These are phyloP conservation scores for Ornithoptera priamus DNA, from an alignment of 2,888 invertebrate genomes.

Conservation along the genomic window DNA sequence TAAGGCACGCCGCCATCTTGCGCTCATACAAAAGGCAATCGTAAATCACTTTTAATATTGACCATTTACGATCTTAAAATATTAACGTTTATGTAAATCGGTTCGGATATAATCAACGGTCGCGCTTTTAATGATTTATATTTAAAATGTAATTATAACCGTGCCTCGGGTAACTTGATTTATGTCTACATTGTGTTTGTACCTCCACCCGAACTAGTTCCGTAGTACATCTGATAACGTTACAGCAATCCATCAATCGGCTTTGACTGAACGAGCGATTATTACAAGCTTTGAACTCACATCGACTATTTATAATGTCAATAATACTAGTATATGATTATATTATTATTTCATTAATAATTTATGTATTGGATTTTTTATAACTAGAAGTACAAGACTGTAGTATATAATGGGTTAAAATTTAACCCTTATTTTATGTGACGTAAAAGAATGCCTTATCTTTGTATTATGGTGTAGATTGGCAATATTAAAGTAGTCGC, in stretches of 20 bases:
- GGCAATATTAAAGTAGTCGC: too few relatives aligned
- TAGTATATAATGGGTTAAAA: too few relatives aligned
- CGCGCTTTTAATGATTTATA: slow-evolving; percentile 61
- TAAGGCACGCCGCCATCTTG: slow-evolving; percentile 21
- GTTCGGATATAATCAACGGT: slow-evolving; percentile 62
- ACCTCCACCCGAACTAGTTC: slow-evolving; percentile 13
- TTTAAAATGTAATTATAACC: slow-evolving; percentile 28
- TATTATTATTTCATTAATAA: too few relatives aligned
- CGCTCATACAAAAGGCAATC: slow-evolving; percentile 49
- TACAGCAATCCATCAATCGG: slow-evolving; percentile 21
- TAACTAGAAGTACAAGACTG: too few relatives aligned
- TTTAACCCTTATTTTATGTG: too few relatives aligned
- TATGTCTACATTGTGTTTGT: slow-evolving; percentile 35
- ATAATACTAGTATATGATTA: too few relatives aligned
- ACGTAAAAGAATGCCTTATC: too few relatives aligned
- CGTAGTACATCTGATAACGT: slow-evolving; percentile 10
- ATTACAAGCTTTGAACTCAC: slow-evolving; percentile 1
- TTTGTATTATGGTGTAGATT: too few relatives aligned
- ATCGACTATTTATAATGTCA: too few relatives aligned
- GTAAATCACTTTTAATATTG: slow-evolving; percentile 64
- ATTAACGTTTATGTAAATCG: slow-evolving; percentile 64
- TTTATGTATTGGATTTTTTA: too few relatives aligned
- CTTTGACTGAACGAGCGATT: slow-evolving; percentile 17
- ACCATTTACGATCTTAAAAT: slow-evolving; percentile 49
- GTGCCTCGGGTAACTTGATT: slow-evolving; percentile 32